Evolutionary conservation across 1,140 invertebrate species (phyloP).

Genomic region (Scaptomyza pallida): DNA sequence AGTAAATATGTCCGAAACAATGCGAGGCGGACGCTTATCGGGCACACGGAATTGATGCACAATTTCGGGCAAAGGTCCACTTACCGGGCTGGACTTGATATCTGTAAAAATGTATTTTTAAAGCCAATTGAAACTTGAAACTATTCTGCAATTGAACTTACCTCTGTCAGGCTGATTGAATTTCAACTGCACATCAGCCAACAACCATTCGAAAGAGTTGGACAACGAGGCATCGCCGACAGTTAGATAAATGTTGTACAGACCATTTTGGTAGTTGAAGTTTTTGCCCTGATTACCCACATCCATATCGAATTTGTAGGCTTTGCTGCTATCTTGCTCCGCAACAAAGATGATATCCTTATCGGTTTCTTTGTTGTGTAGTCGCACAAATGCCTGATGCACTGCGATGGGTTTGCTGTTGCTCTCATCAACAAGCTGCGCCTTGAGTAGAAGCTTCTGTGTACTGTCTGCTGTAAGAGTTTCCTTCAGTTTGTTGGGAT

Average conservation of each 20-base stretch:
- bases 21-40: constrained; percentile 93
- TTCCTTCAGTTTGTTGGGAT: constrained; percentile 89
- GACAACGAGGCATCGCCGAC: constrained; percentile 95
- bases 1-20: constrained; percentile 96
- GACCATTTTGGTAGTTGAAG: constrained; percentile 90
- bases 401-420: constrained; percentile 88
- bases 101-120: constrained; percentile 35
- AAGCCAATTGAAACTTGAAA: neutral
- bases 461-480: constrained; percentile 93
- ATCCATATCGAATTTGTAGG: constrained; percentile 96
- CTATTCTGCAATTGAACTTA: neutral
- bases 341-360: constrained; percentile 97
- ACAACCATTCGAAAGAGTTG: constrained; percentile 94
- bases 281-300: constrained; percentile 92
- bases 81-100: constrained; percentile 74
- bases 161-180: constrained; percentile 85
- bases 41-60: constrained; percentile 96
- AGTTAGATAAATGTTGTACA: constrained; percentile 93
- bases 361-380: constrained; percentile 87
- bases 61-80: constrained; percentile 92
- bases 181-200: constrained; percentile 91
- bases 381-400: constrained; percentile 96
- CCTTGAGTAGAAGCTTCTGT: constrained; percentile 94
- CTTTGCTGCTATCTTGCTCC: constrained; percentile 91
- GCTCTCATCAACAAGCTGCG: constrained; percentile 90